These are phyloP conservation scores for Porites lobata DNA, from an alignment of 92 coral and sea anemone genomes.

Conservation along the genomic window DNA sequence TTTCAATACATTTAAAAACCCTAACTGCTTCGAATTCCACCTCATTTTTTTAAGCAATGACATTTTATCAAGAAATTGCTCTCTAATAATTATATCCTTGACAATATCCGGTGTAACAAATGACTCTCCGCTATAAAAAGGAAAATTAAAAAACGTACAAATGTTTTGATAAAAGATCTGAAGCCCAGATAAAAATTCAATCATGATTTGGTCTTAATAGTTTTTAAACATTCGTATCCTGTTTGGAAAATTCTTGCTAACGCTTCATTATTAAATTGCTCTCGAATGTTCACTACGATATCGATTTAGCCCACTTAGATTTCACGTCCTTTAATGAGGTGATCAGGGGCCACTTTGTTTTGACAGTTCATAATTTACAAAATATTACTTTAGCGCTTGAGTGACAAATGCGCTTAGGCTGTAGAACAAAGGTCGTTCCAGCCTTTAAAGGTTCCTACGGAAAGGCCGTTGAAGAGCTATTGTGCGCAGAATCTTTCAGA, in stretches of 20 bases:
- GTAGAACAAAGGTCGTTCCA: not conserved
- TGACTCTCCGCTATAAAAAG: too few species aligned
- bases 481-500: not conserved
- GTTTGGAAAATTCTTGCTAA: not conserved
- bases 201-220: not conserved
- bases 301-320: not conserved
- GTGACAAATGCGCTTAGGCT: too few species aligned
- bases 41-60: not conserved
- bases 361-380: not conserved
- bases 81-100: not conserved
- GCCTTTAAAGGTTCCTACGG: not conserved
- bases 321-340: not conserved
- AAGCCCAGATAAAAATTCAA: not conserved
- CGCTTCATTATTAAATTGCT: not conserved
- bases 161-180: not conserved
- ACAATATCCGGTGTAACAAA: not conserved
- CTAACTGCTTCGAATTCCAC: too few species aligned
- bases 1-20: too few species aligned
- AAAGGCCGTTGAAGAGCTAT: slow-evolving; percentile 19
- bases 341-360: not conserved
- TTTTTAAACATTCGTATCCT: not conserved
- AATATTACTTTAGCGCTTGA: too few species aligned
- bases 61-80: not conserved
- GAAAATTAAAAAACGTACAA: too few species aligned
- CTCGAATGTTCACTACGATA: not conserved